phyloP scores from a whole-genome alignment of 2,113 vertebrate species.

The Petrocephalus zakoni region DNA sequence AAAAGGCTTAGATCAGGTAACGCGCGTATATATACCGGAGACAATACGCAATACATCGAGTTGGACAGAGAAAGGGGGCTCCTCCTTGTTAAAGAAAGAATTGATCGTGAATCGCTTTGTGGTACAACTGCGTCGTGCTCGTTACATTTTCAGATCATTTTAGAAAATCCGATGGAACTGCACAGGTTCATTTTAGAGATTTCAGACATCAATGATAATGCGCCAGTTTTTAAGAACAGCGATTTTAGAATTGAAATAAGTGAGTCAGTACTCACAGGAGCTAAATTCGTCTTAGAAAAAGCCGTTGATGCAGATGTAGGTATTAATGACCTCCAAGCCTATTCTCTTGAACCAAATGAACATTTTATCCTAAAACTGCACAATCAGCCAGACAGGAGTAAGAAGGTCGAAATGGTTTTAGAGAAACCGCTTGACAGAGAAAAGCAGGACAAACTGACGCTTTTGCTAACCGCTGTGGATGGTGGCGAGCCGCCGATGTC shows the following conservation, averaged over 20 bases:
- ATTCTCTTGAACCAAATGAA: slow-evolving; percentile 49
- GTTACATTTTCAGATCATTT: slow-evolving; percentile 47
- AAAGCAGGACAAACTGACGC: slow-evolving; percentile 22
- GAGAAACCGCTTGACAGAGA: slow-evolving; percentile 54
- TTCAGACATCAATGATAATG: slow-evolving; percentile 68
- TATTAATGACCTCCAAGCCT: slow-evolving; percentile 43
- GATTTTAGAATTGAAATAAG: slow-evolving; percentile 39
- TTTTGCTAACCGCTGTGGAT: slow-evolving; percentile 60
- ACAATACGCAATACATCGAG: slow-evolving; percentile 46
- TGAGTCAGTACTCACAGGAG: slow-evolving; percentile 40
- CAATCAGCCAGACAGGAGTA: slow-evolving; percentile 37
- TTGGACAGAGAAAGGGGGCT: slow-evolving; percentile 46
- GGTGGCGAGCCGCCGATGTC: slow-evolving; percentile 62
- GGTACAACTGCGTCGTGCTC: slow-evolving; percentile 38
- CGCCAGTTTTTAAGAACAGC: slow-evolving; percentile 41
- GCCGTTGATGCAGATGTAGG: slow-evolving; percentile 52
- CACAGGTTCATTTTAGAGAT: slow-evolving; percentile 70
- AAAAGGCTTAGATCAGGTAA: slow-evolving; percentile 39
- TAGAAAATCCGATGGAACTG: slow-evolving; percentile 56
- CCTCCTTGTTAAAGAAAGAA: slow-evolving; percentile 47
- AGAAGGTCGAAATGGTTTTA: slow-evolving; percentile 48
- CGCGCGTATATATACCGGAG: slow-evolving; percentile 50
- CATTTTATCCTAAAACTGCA: slow-evolving; percentile 48
- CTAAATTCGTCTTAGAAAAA: slow-evolving; percentile 52
- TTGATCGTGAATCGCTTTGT: slow-evolving; percentile 54